Percentiles rank a stretch among this genome's conserved stretches.
Evolutionary conservation across 2,113 vertebrate genomes (phyloP).

Genomic region (Neotragus pygmaeus): DNA sequence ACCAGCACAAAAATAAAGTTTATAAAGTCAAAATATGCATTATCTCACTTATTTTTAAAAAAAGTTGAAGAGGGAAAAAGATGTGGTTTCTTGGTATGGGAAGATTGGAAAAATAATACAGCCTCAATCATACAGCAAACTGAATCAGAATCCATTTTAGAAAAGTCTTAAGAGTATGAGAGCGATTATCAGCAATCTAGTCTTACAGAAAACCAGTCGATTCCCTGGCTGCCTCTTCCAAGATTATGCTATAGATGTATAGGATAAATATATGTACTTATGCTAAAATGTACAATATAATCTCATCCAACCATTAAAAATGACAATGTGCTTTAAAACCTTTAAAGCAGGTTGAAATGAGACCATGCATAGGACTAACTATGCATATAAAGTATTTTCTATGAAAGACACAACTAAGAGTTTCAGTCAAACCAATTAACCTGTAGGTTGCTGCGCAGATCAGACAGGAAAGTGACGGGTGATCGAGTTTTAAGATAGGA

Average conservation of each 20-base stretch:
- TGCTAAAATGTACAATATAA: background rate
- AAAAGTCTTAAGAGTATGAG: background rate
- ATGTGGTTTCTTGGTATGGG: background rate
- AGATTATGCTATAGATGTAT: background rate
- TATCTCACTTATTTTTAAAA: background rate
- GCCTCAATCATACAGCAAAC: background rate
- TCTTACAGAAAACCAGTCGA: background rate
- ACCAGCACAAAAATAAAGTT: background rate
- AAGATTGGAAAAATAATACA: background rate
- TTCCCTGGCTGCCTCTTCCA: background rate
- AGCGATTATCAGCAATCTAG: background rate
- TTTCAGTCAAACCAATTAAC: conserved; percentile 74
- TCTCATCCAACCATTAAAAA: background rate
- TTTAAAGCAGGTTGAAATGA: background rate
- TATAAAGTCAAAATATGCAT: background rate
- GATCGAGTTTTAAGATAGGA: conserved; percentile 99
- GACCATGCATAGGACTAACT: background rate
- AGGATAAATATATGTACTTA: background rate
- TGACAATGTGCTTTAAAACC: background rate
- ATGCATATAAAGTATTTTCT: background rate
- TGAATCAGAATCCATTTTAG: background rate
- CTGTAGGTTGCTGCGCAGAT: conserved; percentile 97
- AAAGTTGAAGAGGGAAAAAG: background rate
- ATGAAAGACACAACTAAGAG: background rate
- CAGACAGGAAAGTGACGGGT: conserved; percentile 96